Evolutionary conservation across 2,888 invertebrate species (phyloP).

Genomic region (Patella caerulea): DNA sequence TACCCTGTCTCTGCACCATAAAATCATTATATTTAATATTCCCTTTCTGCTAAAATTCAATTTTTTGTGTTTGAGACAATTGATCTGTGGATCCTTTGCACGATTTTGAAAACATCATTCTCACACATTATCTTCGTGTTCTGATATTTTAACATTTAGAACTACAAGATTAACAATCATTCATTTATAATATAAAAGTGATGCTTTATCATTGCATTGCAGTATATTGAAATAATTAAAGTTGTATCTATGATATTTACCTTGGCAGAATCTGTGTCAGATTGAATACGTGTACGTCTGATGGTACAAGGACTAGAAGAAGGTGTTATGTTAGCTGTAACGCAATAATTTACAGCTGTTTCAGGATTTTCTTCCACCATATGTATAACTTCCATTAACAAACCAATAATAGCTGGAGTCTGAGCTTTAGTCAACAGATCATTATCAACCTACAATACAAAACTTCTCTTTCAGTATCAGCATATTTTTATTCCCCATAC

Average conservation of each 20-base stretch:
- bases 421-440: conserved; percentile 85
- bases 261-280: conserved; percentile 43
- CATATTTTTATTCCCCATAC: no score
- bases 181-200: neutral
- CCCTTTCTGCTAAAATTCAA: no score
- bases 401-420: conserved; percentile 83
- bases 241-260: conserved; percentile 7
- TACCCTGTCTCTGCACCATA: no score
- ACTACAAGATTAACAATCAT: neutral
- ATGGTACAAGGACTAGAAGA: conserved; percentile 55
- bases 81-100: no score
- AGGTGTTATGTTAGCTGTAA: conserved; percentile 54
- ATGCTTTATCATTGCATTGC: neutral
- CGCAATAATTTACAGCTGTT: conserved; percentile 49
- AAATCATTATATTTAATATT: no score
- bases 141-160: neutral
- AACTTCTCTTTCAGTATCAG: no score
- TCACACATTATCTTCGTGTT: neutral
- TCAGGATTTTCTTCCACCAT: conserved; percentile 87
- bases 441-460: conserved; percentile 78
- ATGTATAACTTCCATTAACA: conserved; percentile 84
- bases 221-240: neutral
- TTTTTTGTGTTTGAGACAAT: no score
- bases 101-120: no score
- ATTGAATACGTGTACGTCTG: conserved; percentile 40